phyloP scores from a whole-genome alignment of 2,797 vertebrate species.

The Darevskia mixta region DNA sequence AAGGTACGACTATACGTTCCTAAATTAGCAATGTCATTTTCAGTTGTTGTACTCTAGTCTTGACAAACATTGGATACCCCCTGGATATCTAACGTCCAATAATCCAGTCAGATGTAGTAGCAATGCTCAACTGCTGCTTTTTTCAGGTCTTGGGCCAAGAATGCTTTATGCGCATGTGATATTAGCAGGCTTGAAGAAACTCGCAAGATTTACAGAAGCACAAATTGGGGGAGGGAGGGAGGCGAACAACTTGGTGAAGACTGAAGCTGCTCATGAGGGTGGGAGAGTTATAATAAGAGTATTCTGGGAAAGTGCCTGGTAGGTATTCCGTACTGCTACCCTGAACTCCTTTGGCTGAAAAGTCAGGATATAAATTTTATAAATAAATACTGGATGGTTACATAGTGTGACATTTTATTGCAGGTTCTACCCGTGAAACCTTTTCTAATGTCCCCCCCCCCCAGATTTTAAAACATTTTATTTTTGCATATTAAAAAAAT shows the following conservation, averaged over 20 bases:
- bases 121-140: neutral
- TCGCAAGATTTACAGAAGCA: too few species aligned
- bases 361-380: too few species aligned
- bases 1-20: too few species aligned
- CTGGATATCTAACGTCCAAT: neutral
- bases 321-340: neutral
- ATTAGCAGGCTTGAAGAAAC: neutral
- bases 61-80: too few species aligned
- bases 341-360: too few species aligned
- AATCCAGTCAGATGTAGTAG: neutral
- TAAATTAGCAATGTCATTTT: too few species aligned
- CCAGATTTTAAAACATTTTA: slow-evolving; percentile 89
- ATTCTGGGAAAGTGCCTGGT: neutral
- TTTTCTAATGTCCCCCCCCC: too few species aligned
- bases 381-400: neutral
- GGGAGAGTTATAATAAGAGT: neutral
- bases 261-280: neutral
- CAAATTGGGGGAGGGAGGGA: neutral
- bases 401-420: neutral
- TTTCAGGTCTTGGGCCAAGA: neutral
- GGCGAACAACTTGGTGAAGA: neutral
- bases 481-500: slow-evolving; percentile 94
- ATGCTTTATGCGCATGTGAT: neutral
- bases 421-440: neutral
- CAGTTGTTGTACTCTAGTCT: too few species aligned